Evolutionary conservation across 2,888 invertebrate species (phyloP).

Genomic region (Macropis europaea): DNA sequence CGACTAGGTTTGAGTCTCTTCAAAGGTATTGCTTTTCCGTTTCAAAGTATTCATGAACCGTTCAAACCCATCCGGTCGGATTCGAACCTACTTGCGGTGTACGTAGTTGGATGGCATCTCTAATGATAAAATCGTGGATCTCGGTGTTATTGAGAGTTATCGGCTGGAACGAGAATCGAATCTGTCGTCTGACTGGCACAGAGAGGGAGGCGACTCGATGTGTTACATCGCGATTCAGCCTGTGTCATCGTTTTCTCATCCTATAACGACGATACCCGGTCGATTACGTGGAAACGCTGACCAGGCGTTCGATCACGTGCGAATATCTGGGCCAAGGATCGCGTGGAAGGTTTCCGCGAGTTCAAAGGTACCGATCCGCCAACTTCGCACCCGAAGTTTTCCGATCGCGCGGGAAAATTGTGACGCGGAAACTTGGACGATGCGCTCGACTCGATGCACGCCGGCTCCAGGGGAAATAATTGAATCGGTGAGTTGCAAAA

Average conservation of each 20-base stretch:
- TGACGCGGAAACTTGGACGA: neutral
- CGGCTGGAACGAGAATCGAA: neutral
- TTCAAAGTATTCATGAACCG: no score
- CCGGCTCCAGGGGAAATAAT: no score
- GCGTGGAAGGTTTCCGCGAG: slow-evolving; percentile 46
- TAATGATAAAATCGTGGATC: no score
- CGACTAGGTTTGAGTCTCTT: no score
- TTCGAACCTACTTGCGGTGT: no score
- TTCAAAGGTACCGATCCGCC: slow-evolving; percentile 45
- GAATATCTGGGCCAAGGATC: slow-evolving; percentile 58
- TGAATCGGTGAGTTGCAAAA: no score
- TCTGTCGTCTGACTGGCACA: neutral
- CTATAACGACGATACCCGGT: slow-evolving; percentile 25
- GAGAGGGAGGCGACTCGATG: neutral
- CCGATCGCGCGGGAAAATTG: neutral
- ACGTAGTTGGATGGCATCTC: no score
- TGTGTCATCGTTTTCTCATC: slow-evolving; percentile 23
- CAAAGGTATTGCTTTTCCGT: no score
- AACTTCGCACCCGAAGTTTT: neutral
- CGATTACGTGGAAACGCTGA: slow-evolving; percentile 53
- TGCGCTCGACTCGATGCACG: no score
- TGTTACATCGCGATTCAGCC: neutral
- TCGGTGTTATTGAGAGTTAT: neutral
- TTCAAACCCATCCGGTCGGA: no score
- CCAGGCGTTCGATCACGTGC: slow-evolving; percentile 47